Evolutionary conservation across 1,140 invertebrate species (phyloP).

Genomic region (Berghia stephanieae): DNA sequence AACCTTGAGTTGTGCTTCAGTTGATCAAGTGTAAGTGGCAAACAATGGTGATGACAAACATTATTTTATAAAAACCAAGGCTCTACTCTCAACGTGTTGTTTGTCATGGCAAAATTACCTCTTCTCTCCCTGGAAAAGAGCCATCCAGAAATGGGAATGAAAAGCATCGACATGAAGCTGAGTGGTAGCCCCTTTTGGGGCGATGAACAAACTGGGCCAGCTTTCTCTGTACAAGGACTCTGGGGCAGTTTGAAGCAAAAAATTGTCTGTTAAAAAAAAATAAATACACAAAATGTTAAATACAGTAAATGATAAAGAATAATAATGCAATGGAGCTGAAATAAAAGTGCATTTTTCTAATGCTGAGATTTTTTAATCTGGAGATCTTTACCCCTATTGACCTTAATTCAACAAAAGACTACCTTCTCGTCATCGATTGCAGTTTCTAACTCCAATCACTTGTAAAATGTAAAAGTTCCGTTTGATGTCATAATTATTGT

Average conservation of each 20-base stretch:
- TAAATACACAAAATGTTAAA: neutral
- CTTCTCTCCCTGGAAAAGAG: constrained; percentile 56
- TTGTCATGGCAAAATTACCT: constrained; percentile 37
- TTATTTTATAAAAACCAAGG: neutral
- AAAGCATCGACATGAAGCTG: constrained; percentile 61
- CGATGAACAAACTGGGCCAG: constrained; percentile 63
- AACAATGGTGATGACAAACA: neutral
- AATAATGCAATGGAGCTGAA: neutral
- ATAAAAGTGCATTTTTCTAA: neutral
- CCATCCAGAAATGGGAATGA: constrained; percentile 64
- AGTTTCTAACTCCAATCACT: neutral
- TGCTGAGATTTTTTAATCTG: neutral
- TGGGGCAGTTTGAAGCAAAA: constrained; percentile 44
- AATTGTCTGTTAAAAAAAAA: constrained; percentile 46
- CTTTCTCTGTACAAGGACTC: constrained; percentile 56
- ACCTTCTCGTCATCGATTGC: neutral
- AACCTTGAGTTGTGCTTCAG: neutral
- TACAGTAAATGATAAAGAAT: neutral
- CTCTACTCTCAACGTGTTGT: neutral
- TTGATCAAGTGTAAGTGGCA: neutral
- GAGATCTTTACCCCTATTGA: neutral
- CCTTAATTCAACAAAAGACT: neutral
- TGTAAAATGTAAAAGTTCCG: too few relatives aligned
- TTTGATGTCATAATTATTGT: too few relatives aligned
- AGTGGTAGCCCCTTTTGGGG: constrained; percentile 48